Evolutionary conservation across 2,113 vertebrate species (phyloP), one percentile per base, ranked within the genome.

Genomic region (Ploceus nigricollis): DNA sequence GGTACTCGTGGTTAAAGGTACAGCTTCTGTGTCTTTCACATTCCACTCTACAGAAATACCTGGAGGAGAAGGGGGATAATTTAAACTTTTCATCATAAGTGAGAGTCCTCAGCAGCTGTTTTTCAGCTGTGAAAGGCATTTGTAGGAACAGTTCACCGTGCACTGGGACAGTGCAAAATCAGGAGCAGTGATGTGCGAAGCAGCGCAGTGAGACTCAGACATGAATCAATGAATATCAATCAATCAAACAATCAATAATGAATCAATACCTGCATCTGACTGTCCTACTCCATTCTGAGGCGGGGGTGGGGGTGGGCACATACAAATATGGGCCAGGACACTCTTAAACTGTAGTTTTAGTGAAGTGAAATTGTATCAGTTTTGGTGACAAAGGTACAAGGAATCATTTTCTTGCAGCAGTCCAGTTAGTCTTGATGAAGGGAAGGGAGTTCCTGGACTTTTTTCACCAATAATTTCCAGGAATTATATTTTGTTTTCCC

Each of bases 141-240:
- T 1, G 1, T 42, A 10, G 54, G 47, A 57, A 14, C 24, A 73
- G 47, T 0, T 11, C 8, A 14, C 17, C 1, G 1, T 23, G 45
- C 72, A 4, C 31, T 9, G 21, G 47, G 30, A 18, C 35, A 47
- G 35, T 0, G 1, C 35, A 21, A 30, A 44, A 73, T 33, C 20
- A 45, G 6, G 2, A 1, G 15, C 1, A 1, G 5, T 6, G 37
- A 30, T 0, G 0, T 14, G 24, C 10, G 3, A 83, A 33, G 44
- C 39, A 71, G 33, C 10, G 5, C 4, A 27, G 40, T 7, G 12
- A 54, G 9, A 21, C 23, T 54, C 27, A 63, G 28, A 5, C 9
- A n/a, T 10, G 10, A 37, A 37, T 25, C 23, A 25, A 7, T 11
- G 54, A 57, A 57, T 15, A 22, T n/a, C 33, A n/a, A 24, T 57